Evolutionary conservation across 2,888 invertebrate species (phyloP), one percentile per base, ranked within the genome.

Genomic region (Euzophera pinguis): DNA sequence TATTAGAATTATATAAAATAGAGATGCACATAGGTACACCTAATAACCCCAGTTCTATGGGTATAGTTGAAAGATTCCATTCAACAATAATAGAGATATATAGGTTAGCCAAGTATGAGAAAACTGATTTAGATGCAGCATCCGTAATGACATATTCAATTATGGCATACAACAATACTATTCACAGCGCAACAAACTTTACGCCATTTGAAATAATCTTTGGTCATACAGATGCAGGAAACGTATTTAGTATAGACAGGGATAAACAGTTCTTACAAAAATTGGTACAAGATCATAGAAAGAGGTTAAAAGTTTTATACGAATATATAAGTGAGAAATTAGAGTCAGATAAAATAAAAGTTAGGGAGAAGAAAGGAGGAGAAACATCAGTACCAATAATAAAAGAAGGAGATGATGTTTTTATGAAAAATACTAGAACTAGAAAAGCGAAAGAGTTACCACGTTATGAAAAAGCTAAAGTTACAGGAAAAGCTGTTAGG

Each of bases 381-480:
- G 62, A 62, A 43, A 35, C 14, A 12, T 2, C 38, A 29, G 12
- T 5, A 6, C 54, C 54, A 7, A 16, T 52, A 3, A 51, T 61
- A 22, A 50, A 58, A 43, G 13, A 32, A 39, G 62, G 62, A 1
- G 58, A 65, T 29, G 34, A 32, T 8, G 47, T 62, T 16, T 64
- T 54, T 47, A 59, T 60, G 54, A 64, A 62, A 58, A 57, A 49
- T 13, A 59, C 58, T 13, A 47, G 57, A n/a, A 60, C 53, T 5
- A 52, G 62, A 17, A 59, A 60, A 47, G 58, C 59, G 3, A 61
- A 65, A 35, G 52, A 65, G 27, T 13, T 55, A 41, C 61, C 65
- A 1, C 52, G 65, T 4, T 65, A 57, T 12, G 57, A 61, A 38
- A 58, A 63, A 37, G 64, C 61, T 3, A 48, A 53, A 47, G 63